Base-by-base conservation (phyloP, 2,888 invertebrate genomes). In the Globia sparganii region DNA sequence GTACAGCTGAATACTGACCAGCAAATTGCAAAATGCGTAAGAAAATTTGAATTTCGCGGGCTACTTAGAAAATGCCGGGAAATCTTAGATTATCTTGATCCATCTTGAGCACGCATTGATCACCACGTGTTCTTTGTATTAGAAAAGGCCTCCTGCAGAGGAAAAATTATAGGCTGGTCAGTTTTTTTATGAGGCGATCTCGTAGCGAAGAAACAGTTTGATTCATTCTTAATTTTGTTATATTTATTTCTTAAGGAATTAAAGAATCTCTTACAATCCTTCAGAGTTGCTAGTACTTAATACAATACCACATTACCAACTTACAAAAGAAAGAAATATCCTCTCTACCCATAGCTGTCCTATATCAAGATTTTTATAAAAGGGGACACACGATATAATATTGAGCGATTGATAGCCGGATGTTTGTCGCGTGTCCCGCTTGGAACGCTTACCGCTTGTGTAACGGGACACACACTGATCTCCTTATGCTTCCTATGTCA, bases 361-460 rank as follows among this genome's bases (percentile, higher is more conserved):
- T 84, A 15, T 62, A 53, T 9, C 21, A n/a, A 71, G 4, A 64
- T 58, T 4, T 64, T 62, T 43, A 74, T 43, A 59, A 49, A 64
- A 80, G 68, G 62, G 64, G 34, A 34, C 75, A 74, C 31, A 49
- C 46, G 21, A 77, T 85, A 72, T 64, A 77, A 72, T 64, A 77
- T 85, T 49, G 65, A 40, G 53, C 31, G 53, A 70, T 75, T 78
- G 72, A 86, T 67, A 46, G 11, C 83, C 74, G 86, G 86, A 86
- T 86, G 72, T 70, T 18, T 18, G 21, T 69, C 43, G 28, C 15
- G 65, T 58, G 40, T 34, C 59, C 37, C 28, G n/a, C n/a, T 74
- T 75, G 11, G 15, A 46, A 53, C 67, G 56, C 46, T 61, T 25
- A 6, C 37, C 40, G 34, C 40, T 58, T 80, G 56, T 70, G 81